These are phyloP conservation scores for Neogale vison DNA, from an alignment of 2,113 vertebrate genomes.

Conservation along the genomic window DNA sequence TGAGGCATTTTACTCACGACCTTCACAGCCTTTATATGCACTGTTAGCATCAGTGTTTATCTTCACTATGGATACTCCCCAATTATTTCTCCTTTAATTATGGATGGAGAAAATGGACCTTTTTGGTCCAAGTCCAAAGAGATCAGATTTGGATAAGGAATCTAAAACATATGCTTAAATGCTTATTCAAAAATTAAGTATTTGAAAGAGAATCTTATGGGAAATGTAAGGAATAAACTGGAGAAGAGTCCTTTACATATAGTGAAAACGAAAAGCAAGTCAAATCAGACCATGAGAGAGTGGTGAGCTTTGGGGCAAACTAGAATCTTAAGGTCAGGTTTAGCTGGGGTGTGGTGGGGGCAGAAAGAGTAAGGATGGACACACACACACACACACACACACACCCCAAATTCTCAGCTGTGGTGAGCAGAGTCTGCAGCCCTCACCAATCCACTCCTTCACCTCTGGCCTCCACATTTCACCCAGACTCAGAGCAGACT, in stretches of 20 bases:
- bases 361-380: not conserved
- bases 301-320: not conserved
- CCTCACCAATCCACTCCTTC: not conserved
- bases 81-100: not conserved
- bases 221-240: not conserved
- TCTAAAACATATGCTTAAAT: constrained; percentile 10
- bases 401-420: not conserved
- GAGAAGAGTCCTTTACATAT: not conserved
- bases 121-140: not conserved
- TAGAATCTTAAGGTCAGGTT: not conserved
- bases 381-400: not conserved
- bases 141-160: not conserved
- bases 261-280: not conserved
- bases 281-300: not conserved
- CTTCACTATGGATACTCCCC: not conserved
- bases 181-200: not conserved
- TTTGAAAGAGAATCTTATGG: not conserved
- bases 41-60: not conserved
- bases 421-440: not conserved
- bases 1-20: not conserved
- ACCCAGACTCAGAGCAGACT: not conserved
- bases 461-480: not conserved
- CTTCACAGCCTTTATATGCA: not conserved
- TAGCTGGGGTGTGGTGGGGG: not conserved
- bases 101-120: not conserved